Evolutionary conservation across 1,140 invertebrate genomes (phyloP), one percentile per base, ranked within the genome.

Genomic region (Penaeus indicus): DNA sequence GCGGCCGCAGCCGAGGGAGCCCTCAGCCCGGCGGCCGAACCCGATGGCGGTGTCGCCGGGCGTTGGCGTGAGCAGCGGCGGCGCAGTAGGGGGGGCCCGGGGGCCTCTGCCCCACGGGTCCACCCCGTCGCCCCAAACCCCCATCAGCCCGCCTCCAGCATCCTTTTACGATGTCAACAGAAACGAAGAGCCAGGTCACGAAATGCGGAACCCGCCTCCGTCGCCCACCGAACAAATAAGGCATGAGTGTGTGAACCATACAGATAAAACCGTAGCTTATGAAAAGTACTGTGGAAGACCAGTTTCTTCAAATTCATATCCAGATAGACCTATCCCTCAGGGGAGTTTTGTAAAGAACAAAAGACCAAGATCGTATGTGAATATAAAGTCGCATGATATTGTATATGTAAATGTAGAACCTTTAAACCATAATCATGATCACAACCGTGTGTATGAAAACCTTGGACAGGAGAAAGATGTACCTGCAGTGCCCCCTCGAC

Each of bases 321-420:
- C 78, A 25, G 64, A 72, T 38, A 83, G 80, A 72, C 38, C 87
- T 22, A 47, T 47, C 60, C 64, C 62, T 19, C 84, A 86, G 60
- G 54, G 72, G 62, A 86, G 63, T 63, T 86, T 77, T n/a, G 27
- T 54, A 64, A 54, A 63, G 32, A 38, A 54, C 25, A 84, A 84
- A 64, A 27, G 82, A 27, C 84, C 84, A 64, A 85, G 69, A 77
- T 64, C 84, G 13, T 86, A 86, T 78, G 75, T 63, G 61, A 86
- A 86, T 61, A 79, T 78, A 32, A 86, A 78, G 13, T 75, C 72
- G 27, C 54, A 69, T 72, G 62, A 85, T 42, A 82, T 85, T 72
- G 84, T 91, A 60, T 91, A 91, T 75, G 89, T 89, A 61, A 91
- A 91, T 75, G 82, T 91, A 64, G 84, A 54, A 8, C 78, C 90